Evolutionary conservation across 1,140 invertebrate genomes (phyloP).

Genomic region (Patella vulgata): DNA sequence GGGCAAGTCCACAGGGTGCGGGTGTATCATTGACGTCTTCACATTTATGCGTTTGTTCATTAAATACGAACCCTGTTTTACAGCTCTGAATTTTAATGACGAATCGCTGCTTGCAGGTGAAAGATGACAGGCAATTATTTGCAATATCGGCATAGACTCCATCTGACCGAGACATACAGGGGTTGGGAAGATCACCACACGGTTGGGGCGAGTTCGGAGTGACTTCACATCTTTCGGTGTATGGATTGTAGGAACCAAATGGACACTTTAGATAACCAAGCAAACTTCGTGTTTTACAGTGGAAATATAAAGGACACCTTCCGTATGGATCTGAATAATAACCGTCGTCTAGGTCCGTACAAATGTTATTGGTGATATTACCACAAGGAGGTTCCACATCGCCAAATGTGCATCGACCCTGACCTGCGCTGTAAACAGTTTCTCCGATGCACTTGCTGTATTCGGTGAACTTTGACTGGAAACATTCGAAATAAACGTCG

Average conservation of each 20-base stretch:
- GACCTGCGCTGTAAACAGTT: slow-evolving; percentile 14
- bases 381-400: slow-evolving; percentile 21
- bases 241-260: slow-evolving; percentile 24
- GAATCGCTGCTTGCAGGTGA: slow-evolving; percentile 16
- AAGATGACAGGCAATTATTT: slow-evolving; percentile 21
- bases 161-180: slow-evolving; percentile 13
- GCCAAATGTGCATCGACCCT: slow-evolving; percentile 1
- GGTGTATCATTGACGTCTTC: slow-evolving; percentile 17
- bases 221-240: slow-evolving; percentile 12
- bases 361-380: slow-evolving; percentile 10
- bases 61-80: slow-evolving; percentile 16
- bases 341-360: slow-evolving; percentile 20
- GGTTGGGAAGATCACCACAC: slow-evolving; percentile 26
- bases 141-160: slow-evolving; percentile 18
- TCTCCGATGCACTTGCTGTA: slow-evolving; percentile 8
- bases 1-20: slow-evolving; percentile 26
- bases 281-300: slow-evolving; percentile 17
- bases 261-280: slow-evolving; percentile 22
- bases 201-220: slow-evolving; percentile 10
- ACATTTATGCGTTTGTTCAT: slow-evolving; percentile 13
- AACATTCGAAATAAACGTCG: slow-evolving; percentile 24
- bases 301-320: slow-evolving; percentile 28
- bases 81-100: slow-evolving; percentile 13
- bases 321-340: slow-evolving; percentile 33
- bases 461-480: slow-evolving; percentile 4